Evolutionary conservation across 2,888 invertebrate genomes (phyloP), one percentile per base, ranked within the genome.

Genomic region (Hypolimnas misippus): DNA sequence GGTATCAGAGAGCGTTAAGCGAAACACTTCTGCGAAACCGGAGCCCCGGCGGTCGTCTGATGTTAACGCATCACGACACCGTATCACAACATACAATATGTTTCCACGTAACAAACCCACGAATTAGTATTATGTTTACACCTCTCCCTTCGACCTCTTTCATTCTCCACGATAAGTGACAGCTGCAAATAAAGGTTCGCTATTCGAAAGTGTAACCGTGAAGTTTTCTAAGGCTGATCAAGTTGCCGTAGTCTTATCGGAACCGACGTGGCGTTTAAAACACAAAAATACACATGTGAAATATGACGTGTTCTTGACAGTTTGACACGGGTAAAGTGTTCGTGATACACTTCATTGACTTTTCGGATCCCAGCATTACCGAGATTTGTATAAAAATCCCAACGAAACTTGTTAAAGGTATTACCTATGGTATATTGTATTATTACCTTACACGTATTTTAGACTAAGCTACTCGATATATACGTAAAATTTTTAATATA

Each of bases 1-100:
- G 75, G 77, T 78, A 79, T 81, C 78, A 73, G 79, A 76, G 82
- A 85, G 87, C 85, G 88, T 85, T 79, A 83, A 82, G 83, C 79
- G 82, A 83, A 80, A 88, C 90, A 87, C 89, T 90, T 89, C 89
- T 86, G 81, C 78, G 91, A 89, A 91, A 91, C 83, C 79, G 77
- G 88, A 90, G 81, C 81, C 72, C 66, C 74, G 76, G 73, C 71
- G 75, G 70, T 72, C 71, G 70, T 72, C 71, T 83, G 85, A 87
- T 71, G 78, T 73, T 89, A 87, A 88, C 78, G 63, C 75, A 75
- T 66, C 71, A 65, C 71, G 90, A 90, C 90, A 80, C 67, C 74
- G 73, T 86, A 89, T 89, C 90, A 92, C 84, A 90, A 90, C 85
- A 89, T 81, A 86, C 87, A 81, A 81, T 83, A 76, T 79, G 79